A percentile compares a stretch with the other conserved stretches of the same genome.
These are phyloP conservation scores for Alitta virens DNA, from an alignment of 2,888 invertebrate species.

Conservation along the genomic window DNA sequence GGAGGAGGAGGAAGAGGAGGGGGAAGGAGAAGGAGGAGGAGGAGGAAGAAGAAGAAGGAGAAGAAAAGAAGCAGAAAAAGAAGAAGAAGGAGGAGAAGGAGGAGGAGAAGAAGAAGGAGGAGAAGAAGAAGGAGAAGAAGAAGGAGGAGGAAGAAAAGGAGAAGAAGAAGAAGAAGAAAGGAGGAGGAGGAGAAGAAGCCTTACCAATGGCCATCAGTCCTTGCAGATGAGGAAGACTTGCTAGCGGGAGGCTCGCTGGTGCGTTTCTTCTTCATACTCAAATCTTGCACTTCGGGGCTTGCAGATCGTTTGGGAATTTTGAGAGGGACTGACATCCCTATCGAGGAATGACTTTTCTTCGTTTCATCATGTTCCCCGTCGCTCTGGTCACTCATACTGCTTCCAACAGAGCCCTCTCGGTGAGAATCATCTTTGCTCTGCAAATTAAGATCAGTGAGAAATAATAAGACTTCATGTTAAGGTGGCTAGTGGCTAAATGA, in stretches of 20 bases:
- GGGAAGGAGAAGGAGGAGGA: background rate
- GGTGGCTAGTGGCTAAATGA: too few species aligned
- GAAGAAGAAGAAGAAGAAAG: background rate
- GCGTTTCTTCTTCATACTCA: constrained; percentile 28
- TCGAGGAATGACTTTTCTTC: too few species aligned
- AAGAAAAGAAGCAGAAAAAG: too few species aligned
- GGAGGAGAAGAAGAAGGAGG: background rate
- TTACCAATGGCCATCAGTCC: background rate
- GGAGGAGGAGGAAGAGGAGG: background rate
- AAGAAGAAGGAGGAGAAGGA: background rate
- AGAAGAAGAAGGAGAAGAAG: background rate
- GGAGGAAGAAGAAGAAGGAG: background rate
- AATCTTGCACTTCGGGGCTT: constrained; percentile 20
- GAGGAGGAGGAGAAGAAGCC: background rate
- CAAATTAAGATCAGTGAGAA: too few species aligned
- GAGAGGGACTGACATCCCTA: background rate
- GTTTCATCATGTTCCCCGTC: constrained; percentile 10
- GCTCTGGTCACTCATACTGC: constrained; percentile 27
- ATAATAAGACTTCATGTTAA: too few species aligned
- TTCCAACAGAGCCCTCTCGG: too few species aligned
- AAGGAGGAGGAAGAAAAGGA: background rate
- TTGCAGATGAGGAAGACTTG: background rate
- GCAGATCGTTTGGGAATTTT: background rate
- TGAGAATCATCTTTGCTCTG: too few species aligned
- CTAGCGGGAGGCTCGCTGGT: background rate